Conservation (phyloP, 2,888 invertebrate genomes). For the Nephrocerus scutellatus region DNA sequence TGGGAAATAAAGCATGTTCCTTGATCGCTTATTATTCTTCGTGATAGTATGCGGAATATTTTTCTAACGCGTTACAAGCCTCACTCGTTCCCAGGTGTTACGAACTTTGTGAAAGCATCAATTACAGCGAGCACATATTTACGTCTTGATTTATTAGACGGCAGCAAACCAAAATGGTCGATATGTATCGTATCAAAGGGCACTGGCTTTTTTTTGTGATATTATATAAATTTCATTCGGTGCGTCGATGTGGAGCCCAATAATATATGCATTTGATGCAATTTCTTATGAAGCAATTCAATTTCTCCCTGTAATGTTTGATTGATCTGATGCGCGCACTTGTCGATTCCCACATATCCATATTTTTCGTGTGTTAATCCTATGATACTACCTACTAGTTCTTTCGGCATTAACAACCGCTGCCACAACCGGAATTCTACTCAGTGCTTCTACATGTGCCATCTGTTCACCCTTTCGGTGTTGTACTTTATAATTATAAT, state of each 20-base stretch:
- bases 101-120: conserved; percentile 5
- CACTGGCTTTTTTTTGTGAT: conserved; percentile 4
- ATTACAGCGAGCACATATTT: conserved; percentile 10
- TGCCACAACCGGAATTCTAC: neutral
- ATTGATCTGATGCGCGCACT: conserved; percentile 1
- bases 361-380: conserved; percentile 3
- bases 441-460: conserved; percentile 12
- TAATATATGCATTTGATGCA: too few species aligned
- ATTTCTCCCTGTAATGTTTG: too few species aligned
- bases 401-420: conserved; percentile 1
- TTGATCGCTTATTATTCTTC: too few species aligned
- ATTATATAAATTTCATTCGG: conserved; percentile 4
- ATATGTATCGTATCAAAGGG: conserved; percentile 9
- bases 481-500: conserved; percentile 9
- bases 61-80: too few species aligned
- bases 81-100: too few species aligned
- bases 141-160: conserved; percentile 5
- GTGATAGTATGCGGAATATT: too few species aligned
- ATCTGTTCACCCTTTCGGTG: conserved; percentile 8
- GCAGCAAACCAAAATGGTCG: conserved; percentile 10
- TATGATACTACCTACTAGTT: conserved; percentile 3
- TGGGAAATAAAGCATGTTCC: too few species aligned
- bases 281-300: too few species aligned
- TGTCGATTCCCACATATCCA: conserved; percentile 2
- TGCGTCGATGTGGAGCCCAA: too few species aligned